Percentiles rank a stretch among this genome's conserved stretches.
Conservation (phyloP, 2,888 invertebrate species). For the Euphydryas editha region DNA sequence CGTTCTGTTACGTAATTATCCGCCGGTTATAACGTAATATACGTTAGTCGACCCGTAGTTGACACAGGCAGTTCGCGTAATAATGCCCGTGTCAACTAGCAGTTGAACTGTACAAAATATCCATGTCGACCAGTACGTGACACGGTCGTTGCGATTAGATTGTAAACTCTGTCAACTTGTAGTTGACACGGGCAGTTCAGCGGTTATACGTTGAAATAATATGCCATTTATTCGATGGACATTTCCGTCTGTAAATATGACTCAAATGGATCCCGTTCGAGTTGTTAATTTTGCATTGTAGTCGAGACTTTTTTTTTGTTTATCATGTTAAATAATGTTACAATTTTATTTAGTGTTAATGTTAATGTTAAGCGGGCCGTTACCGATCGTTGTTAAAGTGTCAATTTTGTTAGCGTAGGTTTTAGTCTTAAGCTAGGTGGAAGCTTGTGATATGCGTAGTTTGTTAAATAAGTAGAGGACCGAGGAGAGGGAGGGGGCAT, state of each 20-base stretch:
- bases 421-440: constrained; percentile 81
- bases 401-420: constrained; percentile 76
- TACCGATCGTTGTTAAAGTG: constrained; percentile 75
- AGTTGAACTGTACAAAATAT: too few relatives aligned
- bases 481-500: constrained; percentile 60
- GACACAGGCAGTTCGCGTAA: too few relatives aligned
- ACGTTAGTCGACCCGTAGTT: too few relatives aligned
- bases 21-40: too few relatives aligned
- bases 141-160: too few relatives aligned
- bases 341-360: constrained; percentile 75
- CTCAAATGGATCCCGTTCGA: constrained; percentile 53
- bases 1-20: too few relatives aligned
- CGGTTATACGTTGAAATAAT: too few relatives aligned
- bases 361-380: constrained; percentile 65
- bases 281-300: constrained; percentile 65
- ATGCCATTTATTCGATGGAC: constrained; percentile 14
- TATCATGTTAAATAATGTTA: constrained; percentile 80
- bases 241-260: constrained; percentile 52
- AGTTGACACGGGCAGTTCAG: too few relatives aligned
- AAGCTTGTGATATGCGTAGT: constrained; percentile 80
- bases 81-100: too few relatives aligned
- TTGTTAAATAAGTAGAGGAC: constrained; percentile 58
- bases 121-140: too few relatives aligned
- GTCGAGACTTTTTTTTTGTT: constrained; percentile 71
- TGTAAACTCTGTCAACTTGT: too few relatives aligned